Evolutionary conservation across 2,113 vertebrate genomes (phyloP).

Genomic region (Cyprinus carpio): DNA sequence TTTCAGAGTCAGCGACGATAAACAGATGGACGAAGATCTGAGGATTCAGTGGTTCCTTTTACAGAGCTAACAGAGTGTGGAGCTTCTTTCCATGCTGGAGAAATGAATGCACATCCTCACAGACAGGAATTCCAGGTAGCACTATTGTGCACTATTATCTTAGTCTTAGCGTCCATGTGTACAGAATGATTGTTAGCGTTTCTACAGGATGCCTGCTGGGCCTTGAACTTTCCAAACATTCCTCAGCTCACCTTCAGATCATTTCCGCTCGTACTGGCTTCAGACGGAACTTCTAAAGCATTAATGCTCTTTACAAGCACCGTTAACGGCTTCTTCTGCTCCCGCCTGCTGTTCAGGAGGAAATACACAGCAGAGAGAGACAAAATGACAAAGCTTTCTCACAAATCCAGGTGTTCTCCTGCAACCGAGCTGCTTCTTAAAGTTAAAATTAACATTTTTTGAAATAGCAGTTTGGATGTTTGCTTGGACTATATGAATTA

Average conservation of each 20-base stretch:
- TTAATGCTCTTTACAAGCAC: conserved; percentile 38
- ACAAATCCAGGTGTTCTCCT: conserved; percentile 29
- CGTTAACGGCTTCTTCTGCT: background rate
- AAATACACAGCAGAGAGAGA: conserved; percentile 21
- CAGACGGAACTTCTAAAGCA: conserved; percentile 40
- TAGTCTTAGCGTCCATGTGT: background rate
- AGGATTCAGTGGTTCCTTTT: too few species aligned
- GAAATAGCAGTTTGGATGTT: too few species aligned
- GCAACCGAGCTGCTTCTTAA: too few species aligned
- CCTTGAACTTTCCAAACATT: conserved; percentile 23
- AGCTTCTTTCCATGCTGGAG: background rate
- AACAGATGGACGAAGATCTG: background rate
- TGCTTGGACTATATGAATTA: too few species aligned
- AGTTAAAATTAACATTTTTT: too few species aligned
- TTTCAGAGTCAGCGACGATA: background rate
- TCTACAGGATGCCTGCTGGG: background rate
- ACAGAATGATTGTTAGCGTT: conserved; percentile 11
- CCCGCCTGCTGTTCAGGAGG: conserved; percentile 34
- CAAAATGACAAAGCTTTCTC: conserved; percentile 19
- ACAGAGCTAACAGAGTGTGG: background rate
- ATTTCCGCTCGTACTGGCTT: conserved; percentile 19
- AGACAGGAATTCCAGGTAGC: background rate
- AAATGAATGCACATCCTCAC: conserved; percentile 3
- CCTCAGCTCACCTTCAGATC: conserved; percentile 39
- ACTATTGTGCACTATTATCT: background rate